Evolutionary conservation across 2,797 vertebrate genomes (phyloP).

Genomic region (Numenius phaeopus): DNA sequence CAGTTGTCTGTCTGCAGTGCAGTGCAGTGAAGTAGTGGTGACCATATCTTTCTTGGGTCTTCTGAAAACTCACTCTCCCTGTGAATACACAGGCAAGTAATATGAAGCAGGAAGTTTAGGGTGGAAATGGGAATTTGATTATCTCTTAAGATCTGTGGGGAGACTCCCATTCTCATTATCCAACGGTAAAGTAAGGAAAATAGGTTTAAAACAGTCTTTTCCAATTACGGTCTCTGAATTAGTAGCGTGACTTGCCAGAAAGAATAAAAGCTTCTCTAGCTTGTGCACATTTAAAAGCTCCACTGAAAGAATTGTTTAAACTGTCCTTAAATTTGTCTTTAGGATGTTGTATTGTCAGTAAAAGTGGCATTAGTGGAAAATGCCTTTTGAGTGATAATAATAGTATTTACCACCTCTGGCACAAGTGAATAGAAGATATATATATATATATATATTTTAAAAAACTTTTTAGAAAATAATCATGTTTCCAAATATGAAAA

Average conservation of each 20-base stretch:
- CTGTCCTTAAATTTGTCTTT: constrained; percentile 46
- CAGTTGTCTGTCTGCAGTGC: not conserved
- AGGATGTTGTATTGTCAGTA: constrained; percentile 8
- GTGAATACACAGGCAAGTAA: not conserved
- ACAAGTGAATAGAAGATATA: not conserved
- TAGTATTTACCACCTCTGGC: not conserved
- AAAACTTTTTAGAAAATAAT: not conserved
- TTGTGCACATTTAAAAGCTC: constrained; percentile 37
- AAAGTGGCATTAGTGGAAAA: constrained; percentile 10
- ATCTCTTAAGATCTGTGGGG: constrained; percentile 9
- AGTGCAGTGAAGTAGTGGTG: not conserved
- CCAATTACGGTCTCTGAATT: constrained; percentile 46
- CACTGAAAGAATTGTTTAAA: constrained; percentile 37
- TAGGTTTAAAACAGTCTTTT: constrained; percentile 37
- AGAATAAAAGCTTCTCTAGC: constrained; percentile 48
- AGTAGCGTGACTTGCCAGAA: constrained; percentile 53
- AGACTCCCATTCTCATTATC: constrained; percentile 41
- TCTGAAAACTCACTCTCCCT: not conserved
- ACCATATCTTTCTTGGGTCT: not conserved
- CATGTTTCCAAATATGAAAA: not conserved
- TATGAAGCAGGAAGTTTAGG: not conserved
- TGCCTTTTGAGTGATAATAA: not conserved
- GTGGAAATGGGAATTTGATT: constrained; percentile 42
- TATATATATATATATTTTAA: not conserved
- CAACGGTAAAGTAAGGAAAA: not conserved